Conservation (phyloP, 1,140 invertebrate species). For the Varroa destructor region DNA sequence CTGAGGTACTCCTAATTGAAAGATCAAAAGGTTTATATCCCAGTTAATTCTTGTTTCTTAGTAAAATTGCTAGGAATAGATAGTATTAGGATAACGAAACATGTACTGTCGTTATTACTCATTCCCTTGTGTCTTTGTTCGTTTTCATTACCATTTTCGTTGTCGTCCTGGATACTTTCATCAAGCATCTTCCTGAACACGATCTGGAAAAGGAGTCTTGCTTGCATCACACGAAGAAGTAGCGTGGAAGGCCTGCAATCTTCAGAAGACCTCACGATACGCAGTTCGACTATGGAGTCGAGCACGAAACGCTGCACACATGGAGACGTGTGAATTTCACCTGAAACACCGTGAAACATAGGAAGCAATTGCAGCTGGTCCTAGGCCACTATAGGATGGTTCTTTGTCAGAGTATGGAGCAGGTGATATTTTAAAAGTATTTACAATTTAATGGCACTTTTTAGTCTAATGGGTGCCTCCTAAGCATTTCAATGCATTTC, state of each 20-base stretch:
- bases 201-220: slow-evolving; percentile 1
- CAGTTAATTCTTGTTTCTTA: no score
- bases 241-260: neutral
- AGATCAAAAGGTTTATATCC: no score
- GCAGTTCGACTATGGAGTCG: slow-evolving; percentile 17
- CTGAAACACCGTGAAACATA: neutral
- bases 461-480: no score
- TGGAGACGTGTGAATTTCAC: neutral
- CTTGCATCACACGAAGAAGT: slow-evolving; percentile 3
- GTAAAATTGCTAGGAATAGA: no score
- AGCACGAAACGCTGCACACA: neutral
- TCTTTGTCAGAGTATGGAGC: no score
- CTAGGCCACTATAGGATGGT: no score
- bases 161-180: neutral
- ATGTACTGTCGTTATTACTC: neutral
- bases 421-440: no score
- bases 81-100: no score
- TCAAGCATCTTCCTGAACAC: slow-evolving; percentile 14
- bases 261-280: neutral
- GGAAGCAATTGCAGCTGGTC: no score
- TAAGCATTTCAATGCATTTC: no score
- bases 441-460: no score
- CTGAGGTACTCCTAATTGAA: no score
- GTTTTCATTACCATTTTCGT: neutral
- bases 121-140: neutral